phyloP scores from a whole-genome alignment of 2,113 vertebrate species.

The Cardinalis cardinalis region DNA sequence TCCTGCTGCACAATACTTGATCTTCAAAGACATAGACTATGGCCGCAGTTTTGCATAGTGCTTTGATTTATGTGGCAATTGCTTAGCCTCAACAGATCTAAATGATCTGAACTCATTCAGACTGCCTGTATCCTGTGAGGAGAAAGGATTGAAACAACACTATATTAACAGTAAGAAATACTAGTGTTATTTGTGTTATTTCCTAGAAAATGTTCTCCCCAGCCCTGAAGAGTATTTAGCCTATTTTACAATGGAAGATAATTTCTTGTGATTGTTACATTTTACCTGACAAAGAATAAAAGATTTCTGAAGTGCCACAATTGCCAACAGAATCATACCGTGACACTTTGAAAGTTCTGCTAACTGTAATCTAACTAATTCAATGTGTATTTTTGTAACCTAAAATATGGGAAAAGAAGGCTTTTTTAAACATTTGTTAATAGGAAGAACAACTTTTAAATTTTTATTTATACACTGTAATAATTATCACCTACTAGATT shows the following conservation, averaged over 20 bases:
- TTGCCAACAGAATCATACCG: not conserved
- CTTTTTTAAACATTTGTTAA: not conserved
- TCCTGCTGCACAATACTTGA: not conserved
- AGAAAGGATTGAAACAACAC: not conserved
- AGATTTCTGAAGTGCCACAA: not conserved
- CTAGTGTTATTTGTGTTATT: not conserved
- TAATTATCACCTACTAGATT: not conserved
- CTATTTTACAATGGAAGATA: not conserved
- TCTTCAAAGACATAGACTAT: not conserved
- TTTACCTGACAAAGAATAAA: not conserved
- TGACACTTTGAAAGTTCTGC: not conserved
- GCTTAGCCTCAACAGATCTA: not conserved
- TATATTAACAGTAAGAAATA: not conserved
- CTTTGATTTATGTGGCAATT: not conserved
- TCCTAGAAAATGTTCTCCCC: not conserved
- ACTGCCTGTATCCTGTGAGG: not conserved
- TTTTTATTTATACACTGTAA: not conserved
- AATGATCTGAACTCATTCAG: not conserved
- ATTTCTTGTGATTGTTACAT: not conserved
- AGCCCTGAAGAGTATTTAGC: not conserved
- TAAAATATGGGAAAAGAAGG: not conserved
- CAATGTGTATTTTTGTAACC: not conserved
- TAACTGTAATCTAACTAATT: not conserved
- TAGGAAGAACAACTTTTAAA: not conserved
- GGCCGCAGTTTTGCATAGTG: not conserved